phyloP scores from a whole-genome alignment of 2,113 vertebrate genomes.

The Eonycteris spelaea region DNA sequence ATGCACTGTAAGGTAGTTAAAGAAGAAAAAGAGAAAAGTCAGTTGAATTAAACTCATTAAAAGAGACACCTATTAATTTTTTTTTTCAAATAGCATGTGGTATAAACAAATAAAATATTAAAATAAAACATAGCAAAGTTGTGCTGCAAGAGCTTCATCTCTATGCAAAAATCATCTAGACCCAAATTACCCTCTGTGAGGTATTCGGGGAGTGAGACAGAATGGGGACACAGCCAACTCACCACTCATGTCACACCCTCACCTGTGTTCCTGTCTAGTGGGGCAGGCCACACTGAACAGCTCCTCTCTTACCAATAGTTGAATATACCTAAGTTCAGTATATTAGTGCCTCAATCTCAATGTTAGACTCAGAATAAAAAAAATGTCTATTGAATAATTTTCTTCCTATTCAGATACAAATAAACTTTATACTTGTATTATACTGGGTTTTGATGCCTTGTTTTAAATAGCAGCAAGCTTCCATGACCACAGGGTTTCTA shows the following conservation, averaged over 20 bases:
- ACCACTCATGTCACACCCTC: fast-evolving
- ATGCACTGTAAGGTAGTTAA: not conserved
- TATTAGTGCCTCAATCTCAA: not conserved
- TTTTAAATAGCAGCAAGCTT: not conserved
- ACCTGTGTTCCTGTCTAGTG: fast-evolving
- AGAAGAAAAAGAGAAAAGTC: not conserved
- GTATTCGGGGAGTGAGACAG: not conserved
- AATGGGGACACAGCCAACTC: not conserved
- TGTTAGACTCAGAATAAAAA: not conserved
- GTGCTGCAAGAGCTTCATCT: not conserved
- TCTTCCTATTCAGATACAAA: not conserved
- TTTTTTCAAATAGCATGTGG: not conserved
- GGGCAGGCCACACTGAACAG: fast-evolving
- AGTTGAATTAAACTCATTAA: not conserved
- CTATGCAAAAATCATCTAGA: not conserved
- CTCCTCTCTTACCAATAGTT: not conserved
- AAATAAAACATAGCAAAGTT: not conserved
- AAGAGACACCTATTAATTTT: not conserved
- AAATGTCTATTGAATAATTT: not conserved
- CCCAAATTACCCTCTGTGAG: not conserved
- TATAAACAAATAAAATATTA: not conserved
- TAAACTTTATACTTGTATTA: not conserved
- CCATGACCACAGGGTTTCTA: not conserved
- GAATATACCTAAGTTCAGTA: not conserved
- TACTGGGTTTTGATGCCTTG: not conserved